phyloP scores from a whole-genome alignment of 1,140 invertebrate genomes.

The Atta cephalotes region DNA sequence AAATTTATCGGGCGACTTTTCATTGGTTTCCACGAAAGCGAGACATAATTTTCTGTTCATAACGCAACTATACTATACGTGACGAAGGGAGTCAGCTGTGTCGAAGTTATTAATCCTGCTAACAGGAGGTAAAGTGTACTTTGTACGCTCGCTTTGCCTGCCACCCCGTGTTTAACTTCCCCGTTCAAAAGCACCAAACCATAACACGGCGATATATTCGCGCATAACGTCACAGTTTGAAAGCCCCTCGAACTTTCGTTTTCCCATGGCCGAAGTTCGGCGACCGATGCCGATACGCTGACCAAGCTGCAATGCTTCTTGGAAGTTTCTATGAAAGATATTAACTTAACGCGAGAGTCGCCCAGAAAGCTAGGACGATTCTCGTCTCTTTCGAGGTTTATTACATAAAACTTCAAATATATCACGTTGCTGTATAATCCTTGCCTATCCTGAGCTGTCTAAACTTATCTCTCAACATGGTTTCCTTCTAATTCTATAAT shows the following conservation, averaged over 20 bases:
- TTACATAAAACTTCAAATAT: not conserved
- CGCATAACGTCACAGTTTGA: slow-evolving; percentile 36
- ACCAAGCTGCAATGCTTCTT: slow-evolving; percentile 13
- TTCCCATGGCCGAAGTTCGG: slow-evolving; percentile 49
- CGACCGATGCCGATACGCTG: slow-evolving; percentile 23
- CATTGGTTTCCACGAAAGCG: not conserved
- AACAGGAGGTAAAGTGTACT: slow-evolving; percentile 57
- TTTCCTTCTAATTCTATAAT: slow-evolving; percentile 19
- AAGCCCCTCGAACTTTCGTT: slow-evolving; percentile 56
- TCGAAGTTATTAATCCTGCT: slow-evolving; percentile 58
- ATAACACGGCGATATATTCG: slow-evolving; percentile 57
- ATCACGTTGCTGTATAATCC: not conserved
- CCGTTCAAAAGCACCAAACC: slow-evolving; percentile 61
- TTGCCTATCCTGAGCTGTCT: slow-evolving; percentile 7
- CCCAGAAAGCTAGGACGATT: not conserved
- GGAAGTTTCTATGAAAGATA: not conserved
- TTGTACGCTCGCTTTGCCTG: slow-evolving; percentile 59
- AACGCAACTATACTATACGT: slow-evolving; percentile 41
- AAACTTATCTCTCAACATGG: slow-evolving; percentile 8
- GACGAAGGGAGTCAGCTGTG: slow-evolving; percentile 35
- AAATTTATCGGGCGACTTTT: not conserved
- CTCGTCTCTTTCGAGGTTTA: not conserved
- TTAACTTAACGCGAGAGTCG: not conserved
- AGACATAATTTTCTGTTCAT: slow-evolving; percentile 42
- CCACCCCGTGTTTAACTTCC: slow-evolving; percentile 61